Conservation (phyloP, 1,140 invertebrate species). For the Musca vetustissima region DNA sequence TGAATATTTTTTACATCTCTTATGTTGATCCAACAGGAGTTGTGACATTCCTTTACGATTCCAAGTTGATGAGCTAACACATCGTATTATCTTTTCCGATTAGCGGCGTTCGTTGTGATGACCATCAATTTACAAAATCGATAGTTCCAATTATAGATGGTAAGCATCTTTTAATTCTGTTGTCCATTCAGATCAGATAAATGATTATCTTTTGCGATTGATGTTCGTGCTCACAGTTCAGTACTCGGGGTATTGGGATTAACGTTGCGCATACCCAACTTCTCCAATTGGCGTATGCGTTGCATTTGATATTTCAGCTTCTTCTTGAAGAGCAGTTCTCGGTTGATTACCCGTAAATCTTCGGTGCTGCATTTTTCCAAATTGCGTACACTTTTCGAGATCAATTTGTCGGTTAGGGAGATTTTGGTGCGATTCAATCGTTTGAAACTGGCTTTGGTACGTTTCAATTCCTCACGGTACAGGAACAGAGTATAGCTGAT, state of each 20-base stretch:
- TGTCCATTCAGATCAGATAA: no score
- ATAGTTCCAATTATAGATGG: no score
- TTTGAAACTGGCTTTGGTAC: slow-evolving; percentile 41
- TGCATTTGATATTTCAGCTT: slow-evolving; percentile 41
- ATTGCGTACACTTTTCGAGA: slow-evolving; percentile 41
- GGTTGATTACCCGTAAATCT: slow-evolving; percentile 41
- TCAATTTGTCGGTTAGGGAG: slow-evolving; percentile 43
- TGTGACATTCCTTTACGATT: no score
- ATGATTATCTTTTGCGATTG: no score
- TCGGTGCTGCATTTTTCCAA: slow-evolving; percentile 40
- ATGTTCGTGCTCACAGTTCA: not conserved
- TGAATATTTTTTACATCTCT: no score
- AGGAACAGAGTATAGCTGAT: slow-evolving; percentile 44
- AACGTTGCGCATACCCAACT: slow-evolving; percentile 37
- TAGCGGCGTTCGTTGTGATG: no score
- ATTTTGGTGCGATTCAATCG: slow-evolving; percentile 46
- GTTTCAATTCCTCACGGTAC: slow-evolving; percentile 41
- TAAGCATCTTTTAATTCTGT: no score
- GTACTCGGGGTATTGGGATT: slow-evolving; percentile 1
- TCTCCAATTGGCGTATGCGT: slow-evolving; percentile 37
- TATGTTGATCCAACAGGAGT: no score
- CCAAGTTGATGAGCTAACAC: no score
- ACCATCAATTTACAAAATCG: no score
- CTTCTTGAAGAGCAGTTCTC: slow-evolving; percentile 44
- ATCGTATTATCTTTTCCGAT: no score